These are phyloP conservation scores for Trypoxylon attenuatum DNA, from an alignment of 2,888 invertebrate genomes.

Conservation along the genomic window DNA sequence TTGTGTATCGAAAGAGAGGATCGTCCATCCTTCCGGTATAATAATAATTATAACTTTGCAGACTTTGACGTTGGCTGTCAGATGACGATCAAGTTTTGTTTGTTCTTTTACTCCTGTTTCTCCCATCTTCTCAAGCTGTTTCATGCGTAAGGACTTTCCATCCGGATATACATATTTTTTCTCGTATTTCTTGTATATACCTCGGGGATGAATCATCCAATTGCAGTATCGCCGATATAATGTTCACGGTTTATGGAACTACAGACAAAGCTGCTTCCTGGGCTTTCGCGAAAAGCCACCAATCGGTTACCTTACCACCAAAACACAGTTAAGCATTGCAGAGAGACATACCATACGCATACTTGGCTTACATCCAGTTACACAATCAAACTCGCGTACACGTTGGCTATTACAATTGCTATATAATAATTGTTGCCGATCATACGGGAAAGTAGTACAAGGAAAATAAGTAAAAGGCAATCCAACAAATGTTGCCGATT, in stretches of 20 bases:
- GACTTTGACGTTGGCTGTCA: conserved; percentile 59
- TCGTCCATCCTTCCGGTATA: conserved; percentile 44
- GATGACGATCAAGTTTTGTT: conserved; percentile 60
- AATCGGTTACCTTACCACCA: conserved; percentile 7
- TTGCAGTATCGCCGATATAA: conserved; percentile 28
- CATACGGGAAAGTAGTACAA: conserved; percentile 17
- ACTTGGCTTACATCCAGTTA: conserved; percentile 20
- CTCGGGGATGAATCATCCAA: too few species aligned
- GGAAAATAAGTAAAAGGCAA: conserved; percentile 5
- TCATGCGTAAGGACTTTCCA: conserved; percentile 2
- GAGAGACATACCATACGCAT: conserved; percentile 43
- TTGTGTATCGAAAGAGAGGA: conserved; percentile 57
- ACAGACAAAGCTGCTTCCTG: conserved; percentile 9
- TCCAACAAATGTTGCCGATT: not conserved
- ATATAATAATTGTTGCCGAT: conserved; percentile 41
- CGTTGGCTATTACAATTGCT: conserved; percentile 18
- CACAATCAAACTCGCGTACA: conserved; percentile 16
- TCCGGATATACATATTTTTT: too few species aligned
- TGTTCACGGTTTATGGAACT: conserved; percentile 13
- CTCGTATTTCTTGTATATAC: conserved; percentile 22
- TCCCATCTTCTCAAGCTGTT: conserved; percentile 9
- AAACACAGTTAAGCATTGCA: conserved; percentile 29
- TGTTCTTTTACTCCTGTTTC: conserved; percentile 26
- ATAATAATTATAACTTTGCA: conserved; percentile 54
- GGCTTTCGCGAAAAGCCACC: not conserved